Evolutionary conservation across 2,888 invertebrate species (phyloP).

Genomic region (Graphium colonna): DNA sequence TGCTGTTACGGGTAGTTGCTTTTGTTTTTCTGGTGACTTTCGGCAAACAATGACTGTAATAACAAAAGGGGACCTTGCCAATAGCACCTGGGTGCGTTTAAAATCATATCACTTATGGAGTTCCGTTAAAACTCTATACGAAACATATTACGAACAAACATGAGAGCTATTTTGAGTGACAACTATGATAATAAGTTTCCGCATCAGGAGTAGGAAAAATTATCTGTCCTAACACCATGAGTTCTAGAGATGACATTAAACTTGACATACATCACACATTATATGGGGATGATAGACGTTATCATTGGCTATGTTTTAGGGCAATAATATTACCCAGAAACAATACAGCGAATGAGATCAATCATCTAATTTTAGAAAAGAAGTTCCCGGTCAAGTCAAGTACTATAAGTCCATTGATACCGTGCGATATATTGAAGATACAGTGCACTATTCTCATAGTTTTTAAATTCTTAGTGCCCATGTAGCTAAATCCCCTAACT

Average conservation of each 20-base stretch:
- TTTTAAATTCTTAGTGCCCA: constrained; percentile 31
- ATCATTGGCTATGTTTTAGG: constrained; percentile 31
- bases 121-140: constrained; percentile 3
- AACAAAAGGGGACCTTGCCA: constrained; percentile 1
- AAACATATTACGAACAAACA: no score
- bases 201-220: background rate
- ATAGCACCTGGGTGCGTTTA: constrained; percentile 3
- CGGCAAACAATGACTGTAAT: constrained; percentile 4
- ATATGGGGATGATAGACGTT: no score
- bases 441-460: constrained; percentile 35
- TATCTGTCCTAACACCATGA: background rate
- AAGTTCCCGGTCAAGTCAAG: constrained; percentile 26
- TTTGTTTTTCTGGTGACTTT: constrained; percentile 2
- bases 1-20: background rate
- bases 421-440: constrained; percentile 31
- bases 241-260: no score
- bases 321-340: constrained; percentile 34
- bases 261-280: no score
- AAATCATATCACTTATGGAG: constrained; percentile 4
- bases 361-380: constrained; percentile 28
- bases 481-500: constrained; percentile 28
- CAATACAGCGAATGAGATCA: constrained; percentile 33
- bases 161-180: background rate
- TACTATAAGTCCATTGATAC: constrained; percentile 33
- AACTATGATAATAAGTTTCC: background rate